Base-by-base conservation (phyloP, 2,888 invertebrate genomes). In the Andrena fulva region DNA sequence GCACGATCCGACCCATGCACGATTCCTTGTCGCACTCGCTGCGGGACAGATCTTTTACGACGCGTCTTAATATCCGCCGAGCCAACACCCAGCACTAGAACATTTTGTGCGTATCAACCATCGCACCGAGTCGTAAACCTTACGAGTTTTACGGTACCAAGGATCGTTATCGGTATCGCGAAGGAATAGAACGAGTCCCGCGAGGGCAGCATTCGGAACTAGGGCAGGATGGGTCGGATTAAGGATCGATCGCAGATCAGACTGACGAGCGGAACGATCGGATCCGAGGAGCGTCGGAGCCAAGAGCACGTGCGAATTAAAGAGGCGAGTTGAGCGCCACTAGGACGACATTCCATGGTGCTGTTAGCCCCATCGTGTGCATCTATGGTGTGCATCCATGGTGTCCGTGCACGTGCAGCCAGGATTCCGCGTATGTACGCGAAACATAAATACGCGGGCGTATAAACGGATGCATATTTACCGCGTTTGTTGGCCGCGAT, bases 281-380 rank as follows among this genome's bases (percentile, higher is more conserved):
- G 62, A 10, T 56, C 66, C 29, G 54, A 24, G 29, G 10, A 5
- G 52, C 33, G 16, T 35, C 2, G 20, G 48, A 29, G n/a, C 52
- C 70, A 33, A 77, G 66, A 56, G 85, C 83, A 90, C 90, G 91
- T 91, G 92, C 89, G 92, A 93, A 92, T 92, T 92, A 92, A 92
- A 91, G 90, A 93, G 92, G 90, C 93, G 91, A 92, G 93, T 93
- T 93, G 93, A 93, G 93, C 93, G 93, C 93, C 93, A 92, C 93
- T 93, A 92, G 89, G 93, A 93, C 93, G 91, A 93, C 93, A 93
- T 94, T 94, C 93, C 93, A 92, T 86, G 89, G 90, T 90, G 88
- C 91, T 92, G 91, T 91, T 88, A 91, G 90, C 89, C 90, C 89
- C 91, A 82, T 82, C 82, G 78, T 82, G 84, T 60, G 83, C 89